A percentile compares a stretch with the other conserved stretches of the same genome.
These are phyloP conservation scores for Agrotis exclamationis DNA, from an alignment of 2,888 invertebrate genomes.

Conservation along the genomic window DNA sequence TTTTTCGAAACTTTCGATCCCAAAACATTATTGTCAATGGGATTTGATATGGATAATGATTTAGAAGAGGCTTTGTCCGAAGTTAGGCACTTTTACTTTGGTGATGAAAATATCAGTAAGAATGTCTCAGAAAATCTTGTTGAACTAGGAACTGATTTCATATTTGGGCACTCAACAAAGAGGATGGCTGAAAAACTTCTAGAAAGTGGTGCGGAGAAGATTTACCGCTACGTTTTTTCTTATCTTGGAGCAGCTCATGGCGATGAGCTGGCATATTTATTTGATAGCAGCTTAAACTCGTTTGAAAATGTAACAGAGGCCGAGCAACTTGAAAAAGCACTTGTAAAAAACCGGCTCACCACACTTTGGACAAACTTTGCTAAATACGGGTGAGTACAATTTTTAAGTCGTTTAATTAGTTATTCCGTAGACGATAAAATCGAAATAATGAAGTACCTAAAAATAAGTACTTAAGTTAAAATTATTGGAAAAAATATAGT, in stretches of 20 bases:
- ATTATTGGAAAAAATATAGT: no score
- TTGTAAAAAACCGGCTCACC: constrained; percentile 38
- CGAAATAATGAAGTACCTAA: no score
- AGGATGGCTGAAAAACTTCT: constrained; percentile 34
- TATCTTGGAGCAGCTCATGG: constrained; percentile 50
- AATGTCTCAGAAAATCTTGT: constrained; percentile 17
- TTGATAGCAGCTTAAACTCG: constrained; percentile 11
- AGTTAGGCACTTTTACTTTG: constrained; percentile 39
- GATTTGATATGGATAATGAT: constrained; percentile 38
- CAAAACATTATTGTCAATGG: constrained; percentile 30
- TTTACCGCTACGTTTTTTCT: constrained; percentile 51
- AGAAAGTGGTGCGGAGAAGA: constrained; percentile 27
- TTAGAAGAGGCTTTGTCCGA: constrained; percentile 23
- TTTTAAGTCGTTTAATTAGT: neutral
- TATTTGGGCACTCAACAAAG: constrained; percentile 49
- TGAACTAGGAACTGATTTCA: constrained; percentile 38
- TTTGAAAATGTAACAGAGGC: constrained; percentile 23
- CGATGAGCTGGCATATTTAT: constrained; percentile 56
- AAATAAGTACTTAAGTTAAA: no score
- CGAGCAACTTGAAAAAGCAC: constrained; percentile 52
- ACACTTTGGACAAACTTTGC: constrained; percentile 66
- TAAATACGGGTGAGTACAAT: constrained; percentile 33
- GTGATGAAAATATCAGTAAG: constrained; percentile 38
- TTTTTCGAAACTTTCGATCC: constrained; percentile 28
- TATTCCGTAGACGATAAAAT: neutral